A percentile compares a stretch with the other conserved stretches of the same genome.
These are phyloP conservation scores for Beris chalybata DNA, from an alignment of 2,888 invertebrate genomes.

Conservation along the genomic window DNA sequence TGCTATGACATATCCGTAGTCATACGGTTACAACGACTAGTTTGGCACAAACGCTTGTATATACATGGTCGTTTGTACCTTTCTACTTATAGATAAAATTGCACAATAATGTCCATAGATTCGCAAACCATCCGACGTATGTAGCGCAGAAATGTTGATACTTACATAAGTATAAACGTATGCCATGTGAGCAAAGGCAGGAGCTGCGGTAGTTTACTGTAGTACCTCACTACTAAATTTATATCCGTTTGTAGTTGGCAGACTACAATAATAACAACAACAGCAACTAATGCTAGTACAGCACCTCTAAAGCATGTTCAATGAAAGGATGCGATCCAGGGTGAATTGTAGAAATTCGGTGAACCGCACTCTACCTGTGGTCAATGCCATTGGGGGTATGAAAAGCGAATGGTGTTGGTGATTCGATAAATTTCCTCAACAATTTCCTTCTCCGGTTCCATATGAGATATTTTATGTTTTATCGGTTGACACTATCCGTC, in stretches of 20 bases:
- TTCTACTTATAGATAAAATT: no score
- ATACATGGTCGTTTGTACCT: no score
- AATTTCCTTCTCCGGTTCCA: constrained; percentile 38
- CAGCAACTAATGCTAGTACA: background rate
- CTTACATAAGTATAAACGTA: no score
- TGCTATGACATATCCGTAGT: background rate
- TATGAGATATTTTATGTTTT: constrained; percentile 38
- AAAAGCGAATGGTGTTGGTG: constrained; percentile 32
- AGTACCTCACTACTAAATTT: constrained; percentile 32
- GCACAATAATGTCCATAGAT: no score
- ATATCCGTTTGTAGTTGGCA: constrained; percentile 34
- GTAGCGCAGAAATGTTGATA: no score
- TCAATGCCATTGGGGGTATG: background rate
- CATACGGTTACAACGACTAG: no score
- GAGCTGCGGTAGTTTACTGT: constrained; percentile 20
- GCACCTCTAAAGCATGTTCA: constrained; percentile 19
- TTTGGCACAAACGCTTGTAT: no score
- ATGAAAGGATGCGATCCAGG: constrained; percentile 13
- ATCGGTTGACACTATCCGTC: constrained; percentile 39
- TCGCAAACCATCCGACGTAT: no score
- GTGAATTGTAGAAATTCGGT: constrained; percentile 37
- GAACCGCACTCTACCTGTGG: constrained; percentile 24
- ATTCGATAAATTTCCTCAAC: constrained; percentile 39
- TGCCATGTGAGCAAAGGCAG: background rate
- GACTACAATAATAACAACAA: constrained; percentile 25